These are phyloP conservation scores for Aphelinus atriplicis DNA, from an alignment of 1,140 invertebrate species.

Conservation along the genomic window DNA sequence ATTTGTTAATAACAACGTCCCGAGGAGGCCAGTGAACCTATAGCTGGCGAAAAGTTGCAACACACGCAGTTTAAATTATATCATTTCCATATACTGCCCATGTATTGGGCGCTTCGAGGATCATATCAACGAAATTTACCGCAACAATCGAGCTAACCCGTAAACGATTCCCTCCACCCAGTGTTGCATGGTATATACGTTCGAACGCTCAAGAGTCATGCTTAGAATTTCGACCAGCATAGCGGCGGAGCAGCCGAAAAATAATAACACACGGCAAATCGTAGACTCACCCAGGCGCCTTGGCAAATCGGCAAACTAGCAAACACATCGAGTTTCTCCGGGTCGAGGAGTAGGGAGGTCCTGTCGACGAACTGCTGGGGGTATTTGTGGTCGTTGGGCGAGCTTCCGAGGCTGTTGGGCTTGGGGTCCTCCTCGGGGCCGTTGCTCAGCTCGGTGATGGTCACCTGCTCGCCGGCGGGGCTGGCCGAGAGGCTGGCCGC, in stretches of 20 bases:
- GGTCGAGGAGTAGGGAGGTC: slow-evolving; percentile 58
- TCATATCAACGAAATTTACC: too few relatives aligned
- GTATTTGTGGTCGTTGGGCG: slow-evolving; percentile 50
- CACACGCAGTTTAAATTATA: too few relatives aligned
- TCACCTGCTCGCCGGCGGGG: slow-evolving; percentile 40
- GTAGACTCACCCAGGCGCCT: slow-evolving; percentile 42
- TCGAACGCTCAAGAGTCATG: too few relatives aligned
- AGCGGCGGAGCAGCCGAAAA: not conserved
- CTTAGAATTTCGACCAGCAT: too few relatives aligned
- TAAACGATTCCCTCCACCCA: too few relatives aligned
- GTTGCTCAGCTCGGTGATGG: slow-evolving; percentile 60
- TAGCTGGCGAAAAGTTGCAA: too few relatives aligned
- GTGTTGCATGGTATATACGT: too few relatives aligned
- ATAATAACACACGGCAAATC: slow-evolving; percentile 2
- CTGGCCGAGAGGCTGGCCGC: not conserved
- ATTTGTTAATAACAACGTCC: too few relatives aligned
- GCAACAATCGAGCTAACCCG: too few relatives aligned
- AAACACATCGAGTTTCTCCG: slow-evolving; percentile 51
- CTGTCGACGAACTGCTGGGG: slow-evolving; percentile 53
- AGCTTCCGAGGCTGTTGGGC: slow-evolving; percentile 36
- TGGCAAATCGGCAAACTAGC: slow-evolving; percentile 4
- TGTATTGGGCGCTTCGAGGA: too few relatives aligned
- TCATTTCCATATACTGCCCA: too few relatives aligned
- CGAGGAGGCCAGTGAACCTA: too few relatives aligned
- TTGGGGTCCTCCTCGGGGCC: slow-evolving; percentile 47